Base-by-base conservation (phyloP, 1,140 invertebrate genomes). In the Magallana gigas region DNA sequence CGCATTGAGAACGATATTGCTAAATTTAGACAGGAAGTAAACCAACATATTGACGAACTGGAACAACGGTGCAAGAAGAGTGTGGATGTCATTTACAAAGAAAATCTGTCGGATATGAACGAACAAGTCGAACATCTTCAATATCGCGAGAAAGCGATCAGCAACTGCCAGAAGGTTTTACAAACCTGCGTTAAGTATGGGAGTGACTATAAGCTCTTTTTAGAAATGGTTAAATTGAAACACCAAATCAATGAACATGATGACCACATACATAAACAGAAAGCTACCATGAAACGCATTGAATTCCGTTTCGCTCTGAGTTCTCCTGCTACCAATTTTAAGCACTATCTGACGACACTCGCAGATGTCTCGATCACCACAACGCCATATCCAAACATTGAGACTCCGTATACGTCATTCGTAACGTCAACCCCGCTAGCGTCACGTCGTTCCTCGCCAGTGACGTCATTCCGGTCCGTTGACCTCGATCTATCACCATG, bases 81-180 rank as follows among this genome's bases (percentile, higher is more conserved):
- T 16, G 57, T 82, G 80, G 57, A 57, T n/a, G 80, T 58, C 8
- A 57, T n/a, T n/a, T 57, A 82, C 14, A 57, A 82, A 11, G 80
- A 82, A 58, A 57, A 82, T 23, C 56, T 57, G n/a, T n/a, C 80
- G 11, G 80, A 82, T 29, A 82, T 82, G 56, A 82, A 82, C 48
- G 14, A 16, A n/a, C 80, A 82, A 57, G 48, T 82, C 8, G 80
- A 82, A 58, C 80, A 82, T 8, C 14, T 82, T 29, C 48, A 82
- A 56, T 56, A 82, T 82, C 80, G 80, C 8, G 80, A 82, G 36
- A 82, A 82, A 57, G 80, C 80, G 18, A 57, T 82, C 48, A 57
- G 16, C 5, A 82, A 82, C 48, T 82, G 48, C 18, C 48, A 82
- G n/a, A 57, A 82, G 14, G 80, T 82, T 1, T 57, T 82, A 58